Base-by-base conservation (phyloP, 92 coral and sea anemone genomes). In the Scolanthus callimorphus region DNA sequence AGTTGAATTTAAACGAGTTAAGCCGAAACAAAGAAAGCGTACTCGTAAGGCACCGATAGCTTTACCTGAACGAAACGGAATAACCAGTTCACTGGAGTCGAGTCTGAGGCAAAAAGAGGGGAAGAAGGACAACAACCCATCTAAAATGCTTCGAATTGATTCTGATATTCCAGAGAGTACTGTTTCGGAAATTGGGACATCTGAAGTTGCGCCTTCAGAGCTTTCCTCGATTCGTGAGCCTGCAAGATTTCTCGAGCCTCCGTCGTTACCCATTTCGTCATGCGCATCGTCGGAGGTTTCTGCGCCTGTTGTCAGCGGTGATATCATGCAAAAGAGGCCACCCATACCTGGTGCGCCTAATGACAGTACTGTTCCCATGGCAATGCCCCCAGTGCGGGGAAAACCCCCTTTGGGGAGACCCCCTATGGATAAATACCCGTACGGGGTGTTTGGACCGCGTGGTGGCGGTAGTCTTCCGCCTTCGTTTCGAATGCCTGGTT, bases 261-360 rank as follows among this genome's bases (percentile, higher is more conserved):
- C 84, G 6, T 63, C 43, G 29, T 69, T 60, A 20, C 71, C 74
- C 4, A 73, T 81, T 27, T 64, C 76, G 25, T 88, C 96, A 0
- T 75, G 90, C 63, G 81, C 96, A 24, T 79, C 86, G 1, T 88
- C 96, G 9, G 96, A 84, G 25, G 86, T 62, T 17, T 83, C 96
- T 0, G 69, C 73, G 22, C 83, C 90, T 29, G 58, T 38, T 2
- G 27, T 55, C 20, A 45, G 39, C 25, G 22, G 22, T 19, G 23
- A 46, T 4, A 27, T 67, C 25, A 20, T 53, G 20, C 56, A 70
- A 23, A 51, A 62, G 27, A 67, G 85, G 37, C 82, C 85, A 19
- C 84, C 95, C 1, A 55, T 82, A 47, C 89, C 82, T 31, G 89
- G 95, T 22, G 86, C 89, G 1, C 65, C 88, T 0, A 49, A 25